Evolutionary conservation across 2,797 vertebrate species (phyloP).

Genomic region (Chanos chanos): DNA sequence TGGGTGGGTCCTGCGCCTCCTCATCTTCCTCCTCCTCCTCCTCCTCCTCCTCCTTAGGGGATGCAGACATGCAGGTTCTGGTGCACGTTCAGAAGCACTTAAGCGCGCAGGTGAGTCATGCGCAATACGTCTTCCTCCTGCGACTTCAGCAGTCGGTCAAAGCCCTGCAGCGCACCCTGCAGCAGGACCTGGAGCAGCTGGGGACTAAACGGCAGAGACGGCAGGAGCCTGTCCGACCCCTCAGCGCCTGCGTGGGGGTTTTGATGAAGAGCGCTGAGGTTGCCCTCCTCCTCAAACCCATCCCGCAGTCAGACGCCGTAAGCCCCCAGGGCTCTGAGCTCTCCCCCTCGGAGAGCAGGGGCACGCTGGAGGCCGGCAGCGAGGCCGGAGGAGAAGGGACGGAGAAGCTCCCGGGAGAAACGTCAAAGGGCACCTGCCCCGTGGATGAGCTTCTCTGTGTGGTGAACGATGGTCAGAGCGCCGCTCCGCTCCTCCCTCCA

Average conservation of each 20-base stretch:
- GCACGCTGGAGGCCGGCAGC: conserved; percentile 65
- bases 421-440: conserved; percentile 45
- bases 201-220: conserved; percentile 33
- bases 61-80: conserved; percentile 84
- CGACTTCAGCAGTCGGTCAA: conserved; percentile 88
- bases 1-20: conserved; percentile 43
- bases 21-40: conserved; percentile 42
- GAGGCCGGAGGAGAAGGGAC: conserved; percentile 51
- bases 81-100: conserved; percentile 87
- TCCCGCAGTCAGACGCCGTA: conserved; percentile 69
- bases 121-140: conserved; percentile 89
- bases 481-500: conserved; percentile 67
- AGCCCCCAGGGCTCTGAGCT: conserved; percentile 71
- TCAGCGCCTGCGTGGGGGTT: conserved; percentile 81
- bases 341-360: conserved; percentile 78
- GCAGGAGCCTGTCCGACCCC: conserved; percentile 58
- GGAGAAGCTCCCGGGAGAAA: conserved; percentile 43
- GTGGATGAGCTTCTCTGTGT: conserved; percentile 81
- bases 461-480: conserved; percentile 56
- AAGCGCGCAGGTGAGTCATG: conserved; percentile 92
- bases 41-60: conserved; percentile 57
- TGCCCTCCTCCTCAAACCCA: conserved; percentile 86
- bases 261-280: conserved; percentile 89
- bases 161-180: conserved; percentile 84
- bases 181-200: conserved; percentile 80